A percentile compares a stretch with the other conserved stretches of the same genome.
Conservation (phyloP, 2,113 vertebrate species). For the Struthio camelus region DNA sequence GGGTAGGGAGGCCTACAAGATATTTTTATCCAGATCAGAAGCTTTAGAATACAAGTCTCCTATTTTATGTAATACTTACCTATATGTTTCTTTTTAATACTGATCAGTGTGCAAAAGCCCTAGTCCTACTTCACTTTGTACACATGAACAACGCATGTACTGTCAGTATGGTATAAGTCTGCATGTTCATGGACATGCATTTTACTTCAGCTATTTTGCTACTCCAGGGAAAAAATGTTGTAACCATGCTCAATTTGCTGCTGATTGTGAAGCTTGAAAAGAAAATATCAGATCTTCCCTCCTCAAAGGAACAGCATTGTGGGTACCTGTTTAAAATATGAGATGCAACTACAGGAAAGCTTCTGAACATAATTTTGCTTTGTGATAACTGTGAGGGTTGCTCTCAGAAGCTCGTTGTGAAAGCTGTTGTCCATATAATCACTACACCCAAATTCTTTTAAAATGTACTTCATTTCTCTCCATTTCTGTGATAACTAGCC, state of each 20-base stretch:
- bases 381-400: neutral
- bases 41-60: neutral
- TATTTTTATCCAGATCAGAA: neutral
- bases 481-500: neutral
- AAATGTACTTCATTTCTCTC: neutral
- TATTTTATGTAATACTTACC: neutral
- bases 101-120: neutral
- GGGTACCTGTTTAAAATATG: neutral
- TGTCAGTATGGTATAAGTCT: neutral
- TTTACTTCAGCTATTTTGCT: neutral
- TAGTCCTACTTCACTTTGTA: neutral
- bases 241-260: neutral
- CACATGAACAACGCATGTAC: neutral
- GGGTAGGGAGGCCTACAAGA: neutral
- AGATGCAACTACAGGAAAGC: neutral
- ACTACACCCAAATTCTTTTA: neutral
- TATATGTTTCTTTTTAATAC: neutral
- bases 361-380: neutral
- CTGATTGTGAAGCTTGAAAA: neutral
- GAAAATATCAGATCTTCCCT: neutral
- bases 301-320: fast-evolving
- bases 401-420: neutral
- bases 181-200: neutral
- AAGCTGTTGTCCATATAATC: neutral
- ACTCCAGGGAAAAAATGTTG: neutral